Evolutionary conservation across 2,797 vertebrate species (phyloP), one percentile per base, ranked within the genome.

Genomic region (Mus caroli): DNA sequence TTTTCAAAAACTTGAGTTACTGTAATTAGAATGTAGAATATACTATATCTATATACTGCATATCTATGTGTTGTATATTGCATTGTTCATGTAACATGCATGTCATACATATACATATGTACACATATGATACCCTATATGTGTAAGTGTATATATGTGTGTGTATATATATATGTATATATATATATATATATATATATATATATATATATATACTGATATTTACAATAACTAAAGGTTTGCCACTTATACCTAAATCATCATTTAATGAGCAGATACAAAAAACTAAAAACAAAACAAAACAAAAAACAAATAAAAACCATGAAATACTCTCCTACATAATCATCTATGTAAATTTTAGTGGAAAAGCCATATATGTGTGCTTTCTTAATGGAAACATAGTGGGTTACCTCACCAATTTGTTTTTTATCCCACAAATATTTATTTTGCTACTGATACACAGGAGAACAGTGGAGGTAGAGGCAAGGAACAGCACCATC

Each of bases 391-490:
- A 37, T 12, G 43, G 19, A 85, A 60, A 90, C 0, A 0, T 0
- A 7, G 14, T 15, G 3, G 1, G 46, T 71, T 67, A 7, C 2
- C 69, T 94, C 50, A 11, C 34, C 12, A 64, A 69, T 75, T 96
- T 56, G 15, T 28, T 71, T 85, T 76, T 96, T 97, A 94, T 95
- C 83, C 91, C 90, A 94, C 90, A 62, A 10, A 54, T 8, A 19
- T 5, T 88, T 78, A 17, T 40, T 95, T 89, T 76, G 73, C 54
- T 31, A 9, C 6, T 13, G n/a, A 43, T 34, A 34, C 60, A 56
- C 54, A 75, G 92, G 85, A 93, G 43, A 10, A 88, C 54, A 64
- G 6, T 82, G 43, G 95, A 97, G 93, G 94, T 97, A 97, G 98
- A 97, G 92, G 90, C 73, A 1, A 31, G 24, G 20, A 69, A 26